phyloP scores from a whole-genome alignment of 2,113 vertebrate genomes.

The Cyphomyrus plagiostoma region DNA sequence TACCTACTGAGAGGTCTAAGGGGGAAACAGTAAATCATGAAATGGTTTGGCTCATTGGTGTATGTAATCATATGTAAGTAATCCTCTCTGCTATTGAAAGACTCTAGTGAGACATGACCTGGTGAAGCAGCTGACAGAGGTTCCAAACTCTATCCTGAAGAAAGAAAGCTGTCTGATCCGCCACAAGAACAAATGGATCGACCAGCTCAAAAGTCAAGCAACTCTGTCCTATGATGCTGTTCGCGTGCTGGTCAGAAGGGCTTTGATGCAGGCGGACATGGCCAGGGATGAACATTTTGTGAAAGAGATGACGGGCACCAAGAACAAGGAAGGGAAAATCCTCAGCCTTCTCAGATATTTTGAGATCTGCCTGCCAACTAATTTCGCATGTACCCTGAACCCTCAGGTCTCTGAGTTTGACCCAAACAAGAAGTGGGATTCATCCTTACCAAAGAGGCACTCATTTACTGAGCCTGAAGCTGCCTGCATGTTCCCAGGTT shows the following conservation, averaged over 20 bases:
- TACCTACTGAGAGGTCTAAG: not conserved
- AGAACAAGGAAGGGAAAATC: slow-evolving; percentile 44
- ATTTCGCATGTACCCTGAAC: slow-evolving; percentile 29
- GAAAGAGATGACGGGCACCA: slow-evolving; percentile 53
- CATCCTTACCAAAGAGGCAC: not conserved
- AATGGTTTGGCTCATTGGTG: not conserved
- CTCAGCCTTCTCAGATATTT: slow-evolving; percentile 60
- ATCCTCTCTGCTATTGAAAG: slow-evolving; percentile 32
- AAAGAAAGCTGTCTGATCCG: slow-evolving; percentile 37
- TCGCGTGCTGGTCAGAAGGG: slow-evolving; percentile 48
- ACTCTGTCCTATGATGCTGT: slow-evolving; percentile 55
- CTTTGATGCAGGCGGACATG: slow-evolving; percentile 33
- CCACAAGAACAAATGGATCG: slow-evolving; percentile 48
- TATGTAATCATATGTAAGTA: not conserved
- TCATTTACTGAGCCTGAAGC: slow-evolving; percentile 5
- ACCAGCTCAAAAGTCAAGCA: slow-evolving; percentile 46
- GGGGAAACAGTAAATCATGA: not conserved
- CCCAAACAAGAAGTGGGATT: slow-evolving; percentile 39
- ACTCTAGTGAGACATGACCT: slow-evolving; percentile 53
- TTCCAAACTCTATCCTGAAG: slow-evolving; percentile 33
- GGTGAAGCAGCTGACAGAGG: slow-evolving; percentile 40
- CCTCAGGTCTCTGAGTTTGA: slow-evolving; percentile 51
- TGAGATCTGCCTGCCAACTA: slow-evolving; percentile 57
- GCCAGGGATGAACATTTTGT: slow-evolving; percentile 34
- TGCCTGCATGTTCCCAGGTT: slow-evolving; percentile 58